Conservation (phyloP, 2,113 vertebrate genomes). For the Dipodomys stephensi region DNA sequence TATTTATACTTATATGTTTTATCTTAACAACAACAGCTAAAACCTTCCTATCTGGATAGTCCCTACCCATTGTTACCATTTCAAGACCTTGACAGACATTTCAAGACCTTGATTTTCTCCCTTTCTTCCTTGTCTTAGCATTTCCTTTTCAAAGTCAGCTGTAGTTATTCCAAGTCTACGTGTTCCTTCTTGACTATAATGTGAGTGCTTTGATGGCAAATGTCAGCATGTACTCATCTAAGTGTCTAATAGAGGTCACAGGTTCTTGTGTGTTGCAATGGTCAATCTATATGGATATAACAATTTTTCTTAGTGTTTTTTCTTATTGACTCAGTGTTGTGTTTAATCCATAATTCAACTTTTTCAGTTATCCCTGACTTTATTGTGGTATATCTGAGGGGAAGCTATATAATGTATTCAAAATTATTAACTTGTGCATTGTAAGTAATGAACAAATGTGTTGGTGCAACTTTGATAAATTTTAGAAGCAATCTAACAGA, state of each 20-base stretch:
- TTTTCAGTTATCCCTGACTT: not conserved
- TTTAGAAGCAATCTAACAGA: not conserved
- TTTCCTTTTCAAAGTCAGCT: not conserved
- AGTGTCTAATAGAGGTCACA: not conserved
- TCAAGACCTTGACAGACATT: not conserved
- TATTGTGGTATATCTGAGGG: not conserved
- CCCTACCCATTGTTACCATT: not conserved
- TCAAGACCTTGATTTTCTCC: not conserved
- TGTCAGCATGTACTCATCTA: not conserved
- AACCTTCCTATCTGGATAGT: not conserved
- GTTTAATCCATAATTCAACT: not conserved
- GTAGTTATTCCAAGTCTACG: not conserved
- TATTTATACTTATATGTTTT: not conserved
- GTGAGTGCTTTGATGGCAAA: not conserved
- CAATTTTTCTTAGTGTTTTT: slow-evolving; percentile 29
- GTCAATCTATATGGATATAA: not conserved
- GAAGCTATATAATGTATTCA: not conserved
- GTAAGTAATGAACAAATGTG: not conserved
- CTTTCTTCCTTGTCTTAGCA: not conserved
- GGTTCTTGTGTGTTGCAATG: not conserved
- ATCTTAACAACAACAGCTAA: not conserved
- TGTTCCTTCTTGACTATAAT: not conserved
- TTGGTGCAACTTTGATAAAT: not conserved
- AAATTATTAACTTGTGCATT: slow-evolving; percentile 7
- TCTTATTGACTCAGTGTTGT: not conserved